Base-by-base conservation (phyloP, 2,797 vertebrate species). In the Lagodon rhomboides region DNA sequence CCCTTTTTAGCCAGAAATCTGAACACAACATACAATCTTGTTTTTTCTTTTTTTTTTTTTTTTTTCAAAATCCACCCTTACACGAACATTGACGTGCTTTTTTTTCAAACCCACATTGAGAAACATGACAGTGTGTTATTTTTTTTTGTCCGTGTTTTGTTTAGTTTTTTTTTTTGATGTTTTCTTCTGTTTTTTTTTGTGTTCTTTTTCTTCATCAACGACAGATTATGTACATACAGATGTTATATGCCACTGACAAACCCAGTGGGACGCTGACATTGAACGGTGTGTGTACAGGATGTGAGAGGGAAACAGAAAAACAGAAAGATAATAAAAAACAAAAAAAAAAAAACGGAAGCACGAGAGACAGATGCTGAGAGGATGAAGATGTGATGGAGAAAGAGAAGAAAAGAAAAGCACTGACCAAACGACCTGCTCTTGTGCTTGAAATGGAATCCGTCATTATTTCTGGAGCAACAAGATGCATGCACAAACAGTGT, bases 181-280 rank as follows among this genome's bases (percentile, higher is more conserved):
- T 85, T 87, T 87, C 73, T 79, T 76, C 62, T 55, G 61, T 83
- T 73, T 82, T 81, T 17, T 20, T 49, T 51, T 20, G 59, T 74
- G 46, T 80, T 88, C 46, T 86, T 93, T 89, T 86, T 91, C 68
- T 89, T 91, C 78, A 89, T 92, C 87, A 87, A 93, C 89, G 90
- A 95, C 94, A 95, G 79, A 88, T 91, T 94, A 94, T 93, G 93
- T 94, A 95, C 94, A 95, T 92, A 95, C 76, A 94, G 84, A 93
- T 93, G 92, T 90, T 88, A 78, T 61, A 91, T 82, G 67, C 83
- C 88, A 88, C 90, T 77, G 77, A 85, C 84, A 87, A 78, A 86
- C 75, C 80, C 91, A 88, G 86, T 77, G 69, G 82, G 63, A 88
- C 27, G 74, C 55, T 50, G 77, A 91, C 74, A 80, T 79, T 81